These are phyloP conservation scores for Azorinus chamasolen DNA, from an alignment of 2,888 invertebrate species.

Conservation along the genomic window DNA sequence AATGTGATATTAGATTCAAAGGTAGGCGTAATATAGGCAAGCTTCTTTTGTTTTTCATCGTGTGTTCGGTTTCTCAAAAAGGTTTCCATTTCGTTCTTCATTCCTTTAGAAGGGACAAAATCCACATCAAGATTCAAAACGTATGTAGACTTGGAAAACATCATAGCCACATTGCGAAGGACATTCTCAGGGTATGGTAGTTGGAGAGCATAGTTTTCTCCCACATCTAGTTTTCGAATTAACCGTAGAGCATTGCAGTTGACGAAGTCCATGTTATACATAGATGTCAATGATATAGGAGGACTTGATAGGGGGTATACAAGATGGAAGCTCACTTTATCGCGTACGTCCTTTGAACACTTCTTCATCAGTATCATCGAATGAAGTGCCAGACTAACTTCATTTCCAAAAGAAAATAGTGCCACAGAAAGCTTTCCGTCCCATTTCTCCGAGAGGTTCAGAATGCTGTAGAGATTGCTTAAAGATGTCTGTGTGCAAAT, in stretches of 20 bases:
- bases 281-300: conserved; percentile 24
- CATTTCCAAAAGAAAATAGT: conserved; percentile 86
- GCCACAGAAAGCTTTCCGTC: conserved; percentile 88
- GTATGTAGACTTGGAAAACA: conserved; percentile 86
- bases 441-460: conserved; percentile 86
- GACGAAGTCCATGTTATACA: conserved; percentile 10
- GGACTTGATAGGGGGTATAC: conserved; percentile 86
- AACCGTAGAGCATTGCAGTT: conserved; percentile 23
- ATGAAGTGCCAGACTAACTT: conserved; percentile 85
- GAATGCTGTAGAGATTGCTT: too few species aligned
- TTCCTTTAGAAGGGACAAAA: conserved; percentile 87
- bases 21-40: conserved; percentile 88
- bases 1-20: conserved; percentile 87
- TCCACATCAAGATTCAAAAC: conserved; percentile 88
- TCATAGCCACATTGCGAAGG: conserved; percentile 88
- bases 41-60: too few species aligned
- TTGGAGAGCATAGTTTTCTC: conserved; percentile 83
- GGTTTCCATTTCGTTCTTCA: too few species aligned
- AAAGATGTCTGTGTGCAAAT: too few species aligned
- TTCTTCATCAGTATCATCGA: conserved; percentile 86
- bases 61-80: too few species aligned
- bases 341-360: conserved; percentile 85
- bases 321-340: conserved; percentile 87
- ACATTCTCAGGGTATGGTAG: conserved; percentile 88
- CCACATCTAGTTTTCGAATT: conserved; percentile 1